Conservation (phyloP, 53 echinoderm and acorn worm species). For the Hippasteria phrygiana region DNA sequence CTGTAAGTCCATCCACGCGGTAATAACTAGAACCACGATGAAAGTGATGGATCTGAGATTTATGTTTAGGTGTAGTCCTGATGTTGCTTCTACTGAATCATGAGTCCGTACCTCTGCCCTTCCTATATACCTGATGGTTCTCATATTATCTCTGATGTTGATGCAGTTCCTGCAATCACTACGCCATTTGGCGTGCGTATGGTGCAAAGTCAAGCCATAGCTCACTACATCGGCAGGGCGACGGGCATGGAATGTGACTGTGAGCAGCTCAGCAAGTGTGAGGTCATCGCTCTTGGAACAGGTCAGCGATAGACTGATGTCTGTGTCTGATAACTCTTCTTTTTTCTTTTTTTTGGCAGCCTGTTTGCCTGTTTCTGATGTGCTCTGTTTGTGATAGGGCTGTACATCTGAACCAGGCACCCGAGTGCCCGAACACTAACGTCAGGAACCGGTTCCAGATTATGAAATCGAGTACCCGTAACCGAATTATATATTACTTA, state of each 20-base stretch:
- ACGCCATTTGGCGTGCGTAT: slow-evolving; percentile 80
- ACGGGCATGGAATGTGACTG: slow-evolving; percentile 96
- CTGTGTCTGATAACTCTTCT: too few relatives aligned
- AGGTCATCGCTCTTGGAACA: slow-evolving; percentile 78
- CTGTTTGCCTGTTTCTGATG: too few relatives aligned
- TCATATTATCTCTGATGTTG: neutral
- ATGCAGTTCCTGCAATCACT: slow-evolving; percentile 86
- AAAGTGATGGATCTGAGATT: neutral
- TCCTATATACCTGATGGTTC: neutral
- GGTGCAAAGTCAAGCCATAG: slow-evolving; percentile 87
- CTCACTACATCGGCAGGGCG: slow-evolving; percentile 86
- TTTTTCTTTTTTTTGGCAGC: too few relatives aligned
- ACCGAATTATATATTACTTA: too few relatives aligned
- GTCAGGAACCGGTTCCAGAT: too few relatives aligned
- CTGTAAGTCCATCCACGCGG: neutral
- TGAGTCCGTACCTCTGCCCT: neutral
- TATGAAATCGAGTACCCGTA: too few relatives aligned
- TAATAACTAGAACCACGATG: neutral
- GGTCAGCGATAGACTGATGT: slow-evolving; percentile 57
- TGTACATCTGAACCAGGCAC: too few relatives aligned
- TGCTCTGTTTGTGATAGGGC: too few relatives aligned
- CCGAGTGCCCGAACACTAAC: too few relatives aligned
- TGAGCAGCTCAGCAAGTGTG: slow-evolving; percentile 77
- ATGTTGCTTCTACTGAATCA: neutral
- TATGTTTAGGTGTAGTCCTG: neutral